Percentiles rank a stretch among this genome's conserved stretches.
Conservation (phyloP, 1,140 invertebrate genomes). For the Galleria mellonella region DNA sequence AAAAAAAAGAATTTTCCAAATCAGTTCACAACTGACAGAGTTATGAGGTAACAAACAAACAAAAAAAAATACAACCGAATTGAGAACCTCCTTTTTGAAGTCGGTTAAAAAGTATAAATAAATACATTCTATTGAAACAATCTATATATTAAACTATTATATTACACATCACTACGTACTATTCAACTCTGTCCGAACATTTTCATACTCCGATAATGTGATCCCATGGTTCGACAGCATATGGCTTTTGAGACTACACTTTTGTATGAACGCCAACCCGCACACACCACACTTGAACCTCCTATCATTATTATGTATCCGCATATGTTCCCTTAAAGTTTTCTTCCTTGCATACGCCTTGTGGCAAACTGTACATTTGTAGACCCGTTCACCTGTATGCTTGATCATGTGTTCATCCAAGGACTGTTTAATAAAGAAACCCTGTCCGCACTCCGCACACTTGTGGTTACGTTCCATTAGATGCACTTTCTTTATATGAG, state of each 20-base stretch:
- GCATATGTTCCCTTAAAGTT: slow-evolving; percentile 71
- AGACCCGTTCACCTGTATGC: slow-evolving; percentile 48
- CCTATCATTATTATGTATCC: slow-evolving; percentile 63
- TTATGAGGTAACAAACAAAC: no score
- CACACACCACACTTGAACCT: slow-evolving; percentile 60
- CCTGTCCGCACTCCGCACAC: slow-evolving; percentile 44
- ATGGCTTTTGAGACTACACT: slow-evolving; percentile 53
- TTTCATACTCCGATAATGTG: slow-evolving; percentile 44
- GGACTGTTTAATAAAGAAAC: slow-evolving; percentile 51
- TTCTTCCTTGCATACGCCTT: slow-evolving; percentile 73
- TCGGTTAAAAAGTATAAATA: no score
- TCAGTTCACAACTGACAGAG: no score
- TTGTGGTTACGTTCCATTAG: slow-evolving; percentile 57
- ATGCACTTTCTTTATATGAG: slow-evolving; percentile 58
- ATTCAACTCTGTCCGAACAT: not conserved
- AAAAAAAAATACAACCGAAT: no score
- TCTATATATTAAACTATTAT: no score
- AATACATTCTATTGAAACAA: no score
- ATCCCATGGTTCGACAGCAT: slow-evolving; percentile 57
- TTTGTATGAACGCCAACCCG: slow-evolving; percentile 56
- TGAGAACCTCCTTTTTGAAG: no score
- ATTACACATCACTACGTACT: no score
- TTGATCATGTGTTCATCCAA: slow-evolving; percentile 57
- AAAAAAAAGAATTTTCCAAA: no score
- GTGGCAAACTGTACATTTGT: slow-evolving; percentile 56